Percentiles rank a stretch among this genome's conserved stretches.
phyloP scores from a whole-genome alignment of 2,888 invertebrate genomes.

The Campoplex nolae region DNA sequence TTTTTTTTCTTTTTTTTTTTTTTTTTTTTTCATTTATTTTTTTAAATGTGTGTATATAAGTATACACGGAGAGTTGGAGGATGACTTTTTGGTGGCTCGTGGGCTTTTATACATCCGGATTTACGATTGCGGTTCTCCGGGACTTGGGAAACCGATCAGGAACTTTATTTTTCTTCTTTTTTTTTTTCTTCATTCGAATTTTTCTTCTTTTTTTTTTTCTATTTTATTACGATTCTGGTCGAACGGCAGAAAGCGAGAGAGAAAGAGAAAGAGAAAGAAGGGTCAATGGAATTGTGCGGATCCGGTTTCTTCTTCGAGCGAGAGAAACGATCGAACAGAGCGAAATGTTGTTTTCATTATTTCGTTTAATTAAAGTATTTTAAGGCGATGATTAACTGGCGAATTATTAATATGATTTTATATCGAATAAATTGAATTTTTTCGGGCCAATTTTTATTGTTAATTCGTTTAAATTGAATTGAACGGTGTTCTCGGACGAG shows the following conservation, averaged over 20 bases:
- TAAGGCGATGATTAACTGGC: neutral
- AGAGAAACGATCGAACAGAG: slow-evolving; percentile 5
- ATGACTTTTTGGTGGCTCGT: slow-evolving; percentile 26
- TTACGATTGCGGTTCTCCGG: slow-evolving; percentile 56
- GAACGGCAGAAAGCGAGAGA: neutral
- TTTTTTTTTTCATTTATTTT: too few relatives aligned
- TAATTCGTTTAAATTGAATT: too few relatives aligned
- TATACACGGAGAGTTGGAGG: slow-evolving; percentile 20
- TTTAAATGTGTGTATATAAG: neutral
- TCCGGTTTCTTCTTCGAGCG: slow-evolving; percentile 37
- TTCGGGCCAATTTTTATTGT: too few relatives aligned
- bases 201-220: neutral
- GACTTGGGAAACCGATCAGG: slow-evolving; percentile 37
- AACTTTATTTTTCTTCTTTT: slow-evolving; percentile 14
- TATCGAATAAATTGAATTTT: too few relatives aligned
- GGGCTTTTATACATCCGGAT: slow-evolving; percentile 42
- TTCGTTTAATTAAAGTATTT: too few relatives aligned
- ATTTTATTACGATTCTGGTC: neutral
- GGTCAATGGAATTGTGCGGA: slow-evolving; percentile 47
- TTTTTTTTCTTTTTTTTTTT: neutral
- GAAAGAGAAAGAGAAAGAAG: slow-evolving; percentile 18
- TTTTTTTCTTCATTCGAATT: neutral
- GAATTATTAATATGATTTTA: neutral
- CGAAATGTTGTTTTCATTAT: neutral
- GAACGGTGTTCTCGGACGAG: too few relatives aligned